Evolutionary conservation across 92 coral and sea anemone genomes (phyloP).

Genomic region (Palythoa caribaeorum): DNA sequence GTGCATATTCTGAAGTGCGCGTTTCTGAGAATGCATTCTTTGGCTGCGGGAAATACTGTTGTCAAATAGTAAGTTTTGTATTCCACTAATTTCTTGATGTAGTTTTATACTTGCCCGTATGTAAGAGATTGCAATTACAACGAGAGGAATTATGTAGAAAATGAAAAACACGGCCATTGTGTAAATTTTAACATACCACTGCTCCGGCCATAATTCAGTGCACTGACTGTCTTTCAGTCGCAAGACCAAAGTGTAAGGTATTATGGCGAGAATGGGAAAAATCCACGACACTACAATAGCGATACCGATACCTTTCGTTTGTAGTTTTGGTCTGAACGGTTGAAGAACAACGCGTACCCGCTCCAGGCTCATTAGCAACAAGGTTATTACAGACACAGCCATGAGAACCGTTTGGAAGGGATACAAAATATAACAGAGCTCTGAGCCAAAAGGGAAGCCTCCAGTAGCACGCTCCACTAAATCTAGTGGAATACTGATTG

Average conservation of each 20-base stretch:
- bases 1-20: slow-evolving; percentile 40
- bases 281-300: slow-evolving; percentile 76
- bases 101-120: slow-evolving; percentile 79
- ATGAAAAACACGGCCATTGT: slow-evolving; percentile 81
- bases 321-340: slow-evolving; percentile 79
- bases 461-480: slow-evolving; percentile 69
- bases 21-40: slow-evolving; percentile 10
- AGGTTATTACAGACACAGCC: slow-evolving; percentile 89
- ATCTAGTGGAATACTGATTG: slow-evolving; percentile 88
- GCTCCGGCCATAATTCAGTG: slow-evolving; percentile 88
- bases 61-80: background rate
- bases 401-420: slow-evolving; percentile 91
- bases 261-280: slow-evolving; percentile 72
- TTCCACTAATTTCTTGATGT: slow-evolving; percentile 25
- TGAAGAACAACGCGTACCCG: slow-evolving; percentile 82
- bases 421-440: slow-evolving; percentile 84
- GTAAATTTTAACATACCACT: slow-evolving; percentile 73
- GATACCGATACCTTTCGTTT: slow-evolving; percentile 57
- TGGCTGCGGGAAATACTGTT: slow-evolving; percentile 31
- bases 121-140: slow-evolving; percentile 81
- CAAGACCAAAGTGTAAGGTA: slow-evolving; percentile 82
- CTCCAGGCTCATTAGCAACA: slow-evolving; percentile 93
- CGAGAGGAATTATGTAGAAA: slow-evolving; percentile 86
- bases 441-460: slow-evolving; percentile 86
- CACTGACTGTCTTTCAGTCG: slow-evolving; percentile 71